These are phyloP conservation scores for Linnaemya tessellans DNA, from an alignment of 2,888 invertebrate species.

Conservation along the genomic window DNA sequence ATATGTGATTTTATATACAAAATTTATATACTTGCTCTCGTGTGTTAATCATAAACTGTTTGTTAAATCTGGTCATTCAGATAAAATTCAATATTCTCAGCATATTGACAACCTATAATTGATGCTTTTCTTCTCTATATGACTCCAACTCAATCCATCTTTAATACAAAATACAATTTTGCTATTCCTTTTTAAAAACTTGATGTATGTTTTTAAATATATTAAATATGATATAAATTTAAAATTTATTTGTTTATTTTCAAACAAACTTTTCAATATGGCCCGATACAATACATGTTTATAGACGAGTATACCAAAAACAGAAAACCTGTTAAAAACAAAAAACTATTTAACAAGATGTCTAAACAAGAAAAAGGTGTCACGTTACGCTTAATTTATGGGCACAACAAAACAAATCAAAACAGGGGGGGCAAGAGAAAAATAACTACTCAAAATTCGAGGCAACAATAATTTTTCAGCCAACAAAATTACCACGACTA, in stretches of 20 bases:
- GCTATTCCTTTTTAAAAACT: conserved; percentile 3
- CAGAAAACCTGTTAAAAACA: conserved; percentile 66
- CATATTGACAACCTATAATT: neutral
- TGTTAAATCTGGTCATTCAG: neutral
- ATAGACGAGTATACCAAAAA: neutral
- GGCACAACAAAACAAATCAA: conserved; percentile 62
- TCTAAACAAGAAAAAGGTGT: conserved; percentile 80
- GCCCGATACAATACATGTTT: too few species aligned
- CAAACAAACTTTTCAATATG: neutral
- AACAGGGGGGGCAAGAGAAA: conserved; percentile 5
- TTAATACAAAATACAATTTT: neutral
- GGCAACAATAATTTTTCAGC: conserved; percentile 75
- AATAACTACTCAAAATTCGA: conserved; percentile 50
- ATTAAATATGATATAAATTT: conserved; percentile 6
- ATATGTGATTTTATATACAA: too few species aligned
- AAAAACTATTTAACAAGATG: conserved; percentile 63
- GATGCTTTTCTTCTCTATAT: neutral
- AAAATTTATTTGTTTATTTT: conserved; percentile 25
- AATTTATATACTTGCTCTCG: neutral
- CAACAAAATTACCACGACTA: conserved; percentile 64
- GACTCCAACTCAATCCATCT: neutral
- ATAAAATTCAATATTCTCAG: neutral
- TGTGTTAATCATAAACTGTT: neutral
- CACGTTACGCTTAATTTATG: conserved; percentile 82
- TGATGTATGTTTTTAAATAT: conserved; percentile 1